A percentile compares a stretch with the other conserved stretches of the same genome.
Conservation (phyloP, 2,888 invertebrate genomes). For the Entomobrya multifasciata region DNA sequence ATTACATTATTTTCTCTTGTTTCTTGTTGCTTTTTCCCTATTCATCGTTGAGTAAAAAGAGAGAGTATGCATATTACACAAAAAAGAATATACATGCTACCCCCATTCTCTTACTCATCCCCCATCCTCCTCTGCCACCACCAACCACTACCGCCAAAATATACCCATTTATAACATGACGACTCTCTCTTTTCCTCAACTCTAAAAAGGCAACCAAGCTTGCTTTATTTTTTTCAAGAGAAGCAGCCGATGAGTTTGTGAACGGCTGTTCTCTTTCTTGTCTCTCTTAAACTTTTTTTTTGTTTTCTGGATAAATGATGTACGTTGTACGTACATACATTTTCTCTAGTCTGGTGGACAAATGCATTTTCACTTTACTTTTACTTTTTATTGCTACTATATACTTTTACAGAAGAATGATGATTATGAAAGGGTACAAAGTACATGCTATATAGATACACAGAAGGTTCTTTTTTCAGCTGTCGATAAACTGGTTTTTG, state of each 20-base stretch:
- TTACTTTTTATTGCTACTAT: constrained; percentile 34
- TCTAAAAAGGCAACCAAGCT: no score
- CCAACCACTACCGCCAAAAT: no score
- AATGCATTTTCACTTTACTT: constrained; percentile 33
- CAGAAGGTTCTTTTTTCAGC: constrained; percentile 21
- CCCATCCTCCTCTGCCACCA: no score
- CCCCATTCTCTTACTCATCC: constrained; percentile 1
- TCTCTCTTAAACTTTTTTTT: constrained; percentile 18
- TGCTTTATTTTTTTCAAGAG: no score
- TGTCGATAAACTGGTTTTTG: constrained; percentile 24
- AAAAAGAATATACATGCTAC: no score
- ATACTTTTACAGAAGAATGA: constrained; percentile 29
- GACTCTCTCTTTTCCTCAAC: no score
- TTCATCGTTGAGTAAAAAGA: no score
- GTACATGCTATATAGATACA: neutral
- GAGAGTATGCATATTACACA: no score
- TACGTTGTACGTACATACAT: constrained; percentile 8
- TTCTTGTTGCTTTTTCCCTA: constrained; percentile 41
- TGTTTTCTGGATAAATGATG: constrained; percentile 27
- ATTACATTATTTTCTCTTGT: constrained; percentile 30
- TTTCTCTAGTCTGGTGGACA: neutral
- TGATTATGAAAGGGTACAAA: constrained; percentile 15
- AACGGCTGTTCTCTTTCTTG: constrained; percentile 68
- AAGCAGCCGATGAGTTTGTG: constrained; percentile 43
- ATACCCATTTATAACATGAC: no score